phyloP scores from a whole-genome alignment of 1,140 invertebrate species.

The Drosophila bocki region DNA sequence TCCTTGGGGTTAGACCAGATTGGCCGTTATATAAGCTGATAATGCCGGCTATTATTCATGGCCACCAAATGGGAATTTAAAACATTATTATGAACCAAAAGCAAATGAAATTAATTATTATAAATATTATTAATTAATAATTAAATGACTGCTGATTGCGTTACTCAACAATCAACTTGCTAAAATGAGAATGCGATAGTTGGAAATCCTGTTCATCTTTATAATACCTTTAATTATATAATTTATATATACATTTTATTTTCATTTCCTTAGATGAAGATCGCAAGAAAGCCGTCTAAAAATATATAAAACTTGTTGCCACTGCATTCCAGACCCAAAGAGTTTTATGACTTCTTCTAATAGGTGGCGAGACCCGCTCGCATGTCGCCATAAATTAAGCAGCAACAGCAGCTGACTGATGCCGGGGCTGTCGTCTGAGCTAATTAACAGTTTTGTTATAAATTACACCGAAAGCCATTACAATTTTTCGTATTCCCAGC shows the following conservation, averaged over 20 bases:
- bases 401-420: conserved; percentile 69
- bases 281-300: background rate
- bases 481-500: conserved; percentile 54
- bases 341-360: conserved; percentile 30
- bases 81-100: background rate
- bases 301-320: conserved; percentile 49
- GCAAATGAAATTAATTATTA: background rate
- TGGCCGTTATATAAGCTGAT: conserved; percentile 35
- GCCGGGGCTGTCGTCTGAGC: conserved; percentile 79
- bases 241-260: background rate
- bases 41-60: conserved; percentile 6
- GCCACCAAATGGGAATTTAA: conserved; percentile 3
- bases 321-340: conserved; percentile 25
- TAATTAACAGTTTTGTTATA: conserved; percentile 85
- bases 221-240: background rate
- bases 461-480: conserved; percentile 79
- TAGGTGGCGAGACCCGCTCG: conserved; percentile 37
- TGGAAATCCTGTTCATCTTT: background rate
- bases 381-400: conserved; percentile 65
- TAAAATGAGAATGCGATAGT: background rate
- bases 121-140: background rate
- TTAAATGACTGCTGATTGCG: background rate
- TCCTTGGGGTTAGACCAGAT: conserved; percentile 34
- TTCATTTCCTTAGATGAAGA: background rate
- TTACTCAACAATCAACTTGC: background rate